These are phyloP conservation scores for Plumapathes pennacea DNA, from an alignment of 92 coral and sea anemone species.

Conservation along the genomic window DNA sequence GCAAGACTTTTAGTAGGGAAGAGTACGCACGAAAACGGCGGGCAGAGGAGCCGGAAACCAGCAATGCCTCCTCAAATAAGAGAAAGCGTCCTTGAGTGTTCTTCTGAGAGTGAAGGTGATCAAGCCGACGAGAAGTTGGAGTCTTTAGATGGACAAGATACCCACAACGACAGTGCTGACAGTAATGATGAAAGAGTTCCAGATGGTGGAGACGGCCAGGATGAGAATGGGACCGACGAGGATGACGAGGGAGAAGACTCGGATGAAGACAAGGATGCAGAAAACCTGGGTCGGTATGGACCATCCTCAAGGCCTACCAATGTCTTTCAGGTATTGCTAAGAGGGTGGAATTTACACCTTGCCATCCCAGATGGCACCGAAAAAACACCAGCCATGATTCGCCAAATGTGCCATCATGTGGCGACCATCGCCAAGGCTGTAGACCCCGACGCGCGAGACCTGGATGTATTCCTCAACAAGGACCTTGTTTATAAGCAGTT, in stretches of 20 bases:
- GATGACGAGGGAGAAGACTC: background rate
- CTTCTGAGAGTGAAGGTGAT: background rate
- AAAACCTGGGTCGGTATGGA: background rate
- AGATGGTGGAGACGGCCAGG: background rate
- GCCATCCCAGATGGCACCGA: conserved; percentile 5
- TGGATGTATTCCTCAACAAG: conserved; percentile 3
- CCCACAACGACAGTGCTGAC: background rate
- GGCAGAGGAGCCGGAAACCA: no score
- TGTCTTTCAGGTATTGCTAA: background rate
- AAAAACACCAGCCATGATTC: conserved; percentile 6
- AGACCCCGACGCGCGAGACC: conserved; percentile 1
- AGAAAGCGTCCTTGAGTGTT: background rate
- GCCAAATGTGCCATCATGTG: conserved; percentile 8
- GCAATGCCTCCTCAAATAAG: no score
- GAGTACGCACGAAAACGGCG: background rate
- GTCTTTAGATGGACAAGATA: background rate
- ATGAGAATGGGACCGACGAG: background rate
- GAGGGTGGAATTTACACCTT: conserved; percentile 11
- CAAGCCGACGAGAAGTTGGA: background rate
- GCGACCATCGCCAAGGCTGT: conserved; percentile 10
- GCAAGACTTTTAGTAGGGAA: background rate
- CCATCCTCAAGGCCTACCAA: conserved; percentile 7
- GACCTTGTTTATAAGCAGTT: conserved; percentile 1
- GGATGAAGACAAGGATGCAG: background rate
- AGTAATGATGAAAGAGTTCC: background rate